A percentile compares a stretch with the other conserved stretches of the same genome.
Conservation (phyloP, 2,797 vertebrate genomes). For the Sebastes matsubarae region DNA sequence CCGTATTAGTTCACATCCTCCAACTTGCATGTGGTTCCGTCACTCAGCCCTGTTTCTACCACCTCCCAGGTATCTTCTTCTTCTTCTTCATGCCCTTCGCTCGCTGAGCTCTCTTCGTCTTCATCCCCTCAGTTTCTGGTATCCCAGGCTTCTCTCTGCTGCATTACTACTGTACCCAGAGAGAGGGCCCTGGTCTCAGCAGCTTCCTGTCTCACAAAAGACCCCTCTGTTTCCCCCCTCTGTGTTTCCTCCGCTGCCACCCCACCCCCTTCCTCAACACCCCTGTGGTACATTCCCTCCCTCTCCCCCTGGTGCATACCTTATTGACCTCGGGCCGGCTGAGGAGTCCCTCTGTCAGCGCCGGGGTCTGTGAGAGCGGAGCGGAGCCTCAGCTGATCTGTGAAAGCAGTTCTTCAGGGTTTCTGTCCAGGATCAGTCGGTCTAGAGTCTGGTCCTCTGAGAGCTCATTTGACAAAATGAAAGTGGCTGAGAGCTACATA, state of each 20-base stretch:
- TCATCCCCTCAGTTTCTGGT: constrained; percentile 28
- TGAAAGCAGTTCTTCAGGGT: not conserved
- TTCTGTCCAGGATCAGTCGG: not conserved
- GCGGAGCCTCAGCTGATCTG: constrained; percentile 7
- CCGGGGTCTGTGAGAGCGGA: constrained; percentile 8
- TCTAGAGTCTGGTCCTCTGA: not conserved
- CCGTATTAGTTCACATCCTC: not conserved
- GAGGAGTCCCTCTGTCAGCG: constrained; percentile 66
- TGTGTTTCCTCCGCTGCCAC: constrained; percentile 75
- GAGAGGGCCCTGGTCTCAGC: constrained; percentile 52
- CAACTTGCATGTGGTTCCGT: not conserved
- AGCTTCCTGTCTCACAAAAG: constrained; percentile 83
- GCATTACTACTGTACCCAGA: constrained; percentile 58
- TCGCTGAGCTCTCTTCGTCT: not conserved
- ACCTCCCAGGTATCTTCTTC: not conserved
- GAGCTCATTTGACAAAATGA: too few species aligned
- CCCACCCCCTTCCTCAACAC: constrained; percentile 80
- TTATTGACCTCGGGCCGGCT: constrained; percentile 63
- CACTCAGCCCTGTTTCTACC: not conserved
- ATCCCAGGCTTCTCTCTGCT: constrained; percentile 45
- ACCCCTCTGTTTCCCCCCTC: constrained; percentile 72
- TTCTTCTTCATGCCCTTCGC: not conserved
- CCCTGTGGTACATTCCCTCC: constrained; percentile 85
- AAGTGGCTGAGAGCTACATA: too few species aligned
- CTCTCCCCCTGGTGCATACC: constrained; percentile 75